Evolutionary conservation across 2,888 invertebrate genomes (phyloP).

Genomic region (Heteromurus nitidus): DNA sequence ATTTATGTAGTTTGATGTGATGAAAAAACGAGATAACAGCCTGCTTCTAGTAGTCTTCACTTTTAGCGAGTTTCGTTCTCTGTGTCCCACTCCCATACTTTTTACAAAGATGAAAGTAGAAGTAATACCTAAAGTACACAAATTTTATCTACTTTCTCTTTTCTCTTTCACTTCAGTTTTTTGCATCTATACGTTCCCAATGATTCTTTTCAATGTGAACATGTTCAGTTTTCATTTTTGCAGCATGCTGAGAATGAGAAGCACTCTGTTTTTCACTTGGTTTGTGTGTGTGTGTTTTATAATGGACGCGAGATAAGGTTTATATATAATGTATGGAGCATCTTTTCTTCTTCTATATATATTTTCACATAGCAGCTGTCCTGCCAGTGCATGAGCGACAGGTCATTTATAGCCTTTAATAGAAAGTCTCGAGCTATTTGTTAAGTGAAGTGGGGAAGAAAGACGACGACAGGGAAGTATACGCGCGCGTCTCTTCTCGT

Average conservation of each 20-base stretch:
- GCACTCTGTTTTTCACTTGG: neutral
- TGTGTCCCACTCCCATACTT: neutral
- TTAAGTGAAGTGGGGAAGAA: constrained; percentile 36
- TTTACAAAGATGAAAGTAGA: neutral
- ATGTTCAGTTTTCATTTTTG: constrained; percentile 20
- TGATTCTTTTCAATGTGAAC: neutral
- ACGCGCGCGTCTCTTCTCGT: constrained; percentile 22
- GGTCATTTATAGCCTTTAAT: constrained; percentile 16
- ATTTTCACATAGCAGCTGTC: neutral
- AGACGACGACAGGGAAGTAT: constrained; percentile 17
- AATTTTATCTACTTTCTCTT: neutral
- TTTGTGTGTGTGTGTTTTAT: neutral
- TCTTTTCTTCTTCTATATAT: neutral
- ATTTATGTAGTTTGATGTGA: neutral
- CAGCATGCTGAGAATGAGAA: neutral
- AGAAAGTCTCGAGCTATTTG: constrained; percentile 17
- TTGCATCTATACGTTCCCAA: neutral
- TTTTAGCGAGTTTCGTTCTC: neutral
- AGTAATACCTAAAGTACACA: neutral
- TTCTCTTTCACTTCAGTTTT: neutral
- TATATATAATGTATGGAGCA: too few relatives aligned
- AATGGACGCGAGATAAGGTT: neutral
- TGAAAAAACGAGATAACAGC: neutral
- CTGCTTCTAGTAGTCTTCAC: too few relatives aligned
- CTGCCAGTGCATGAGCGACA: constrained; percentile 18